These are phyloP conservation scores for Bos javanicus DNA, from an alignment of 2,113 vertebrate species.

Conservation along the genomic window DNA sequence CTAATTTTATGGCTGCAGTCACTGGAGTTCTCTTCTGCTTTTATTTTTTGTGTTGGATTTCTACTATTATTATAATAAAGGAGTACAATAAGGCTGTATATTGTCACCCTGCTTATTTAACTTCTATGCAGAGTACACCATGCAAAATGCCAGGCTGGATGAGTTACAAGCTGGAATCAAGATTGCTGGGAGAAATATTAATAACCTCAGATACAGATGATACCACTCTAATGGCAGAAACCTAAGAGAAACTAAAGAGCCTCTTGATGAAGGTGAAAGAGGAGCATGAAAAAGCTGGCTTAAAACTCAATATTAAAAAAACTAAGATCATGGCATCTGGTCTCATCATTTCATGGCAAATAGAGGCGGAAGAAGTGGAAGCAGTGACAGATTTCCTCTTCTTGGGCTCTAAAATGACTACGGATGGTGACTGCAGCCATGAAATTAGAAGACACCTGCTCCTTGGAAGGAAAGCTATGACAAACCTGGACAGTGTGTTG, in stretches of 20 bases:
- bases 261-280: not conserved
- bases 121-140: not conserved
- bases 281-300: not conserved
- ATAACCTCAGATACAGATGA: not conserved
- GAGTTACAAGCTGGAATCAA: not conserved
- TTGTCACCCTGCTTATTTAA: not conserved
- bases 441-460: not conserved
- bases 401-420: not conserved
- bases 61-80: not conserved
- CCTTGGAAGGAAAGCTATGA: not conserved
- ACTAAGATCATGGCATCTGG: not conserved
- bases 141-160: not conserved
- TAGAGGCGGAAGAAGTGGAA: not conserved
- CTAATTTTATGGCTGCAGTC: not conserved
- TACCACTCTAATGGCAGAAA: not conserved
- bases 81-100: not conserved
- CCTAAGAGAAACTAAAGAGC: not conserved
- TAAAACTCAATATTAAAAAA: not conserved
- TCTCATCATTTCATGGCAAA: not conserved
- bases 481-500: not conserved
- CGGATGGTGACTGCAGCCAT: not conserved
- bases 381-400: not conserved
- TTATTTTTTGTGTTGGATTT: not conserved
- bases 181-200: not conserved
- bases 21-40: not conserved